Percentiles rank a stretch among this genome's conserved stretches.
phyloP scores from a whole-genome alignment of 1,140 invertebrate species.

The Drosophila gunungcola region DNA sequence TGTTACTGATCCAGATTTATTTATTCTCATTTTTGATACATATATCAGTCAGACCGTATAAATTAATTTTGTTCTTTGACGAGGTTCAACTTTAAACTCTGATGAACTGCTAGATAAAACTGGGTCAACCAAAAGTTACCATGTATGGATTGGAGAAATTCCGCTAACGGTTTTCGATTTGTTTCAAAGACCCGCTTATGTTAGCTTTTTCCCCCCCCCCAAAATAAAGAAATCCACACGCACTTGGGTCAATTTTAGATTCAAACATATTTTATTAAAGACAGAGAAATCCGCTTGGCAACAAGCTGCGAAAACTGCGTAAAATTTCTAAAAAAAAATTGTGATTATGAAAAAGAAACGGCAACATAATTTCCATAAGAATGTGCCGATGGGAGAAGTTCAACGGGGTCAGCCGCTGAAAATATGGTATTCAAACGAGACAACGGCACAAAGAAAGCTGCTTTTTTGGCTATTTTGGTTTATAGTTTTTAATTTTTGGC shows the following conservation, averaged over 20 bases:
- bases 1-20: background rate
- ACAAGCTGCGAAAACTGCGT: constrained; percentile 1
- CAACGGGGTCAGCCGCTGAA: constrained; percentile 61
- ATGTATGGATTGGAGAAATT: constrained; percentile 1
- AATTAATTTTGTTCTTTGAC: background rate
- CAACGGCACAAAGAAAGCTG: constrained; percentile 55
- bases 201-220: too few species aligned
- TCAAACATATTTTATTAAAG: constrained; percentile 19
- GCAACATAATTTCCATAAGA: constrained; percentile 66
- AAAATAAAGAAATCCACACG: constrained; percentile 14
- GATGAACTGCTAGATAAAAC: constrained; percentile 15
- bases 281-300: constrained; percentile 53
- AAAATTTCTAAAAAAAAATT: constrained; percentile 15
- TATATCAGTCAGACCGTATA: background rate
- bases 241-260: constrained; percentile 26
- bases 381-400: constrained; percentile 52
- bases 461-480: background rate
- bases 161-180: background rate
- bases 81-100: background rate
- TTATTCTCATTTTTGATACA: too few species aligned
- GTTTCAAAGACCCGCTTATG: background rate
- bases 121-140: constrained; percentile 1
- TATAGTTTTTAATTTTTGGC: constrained; percentile 2
- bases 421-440: constrained; percentile 44
- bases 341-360: constrained; percentile 17